These are phyloP conservation scores for Syngnathoides biaculeatus DNA, from an alignment of 2,113 vertebrate genomes.

Conservation along the genomic window DNA sequence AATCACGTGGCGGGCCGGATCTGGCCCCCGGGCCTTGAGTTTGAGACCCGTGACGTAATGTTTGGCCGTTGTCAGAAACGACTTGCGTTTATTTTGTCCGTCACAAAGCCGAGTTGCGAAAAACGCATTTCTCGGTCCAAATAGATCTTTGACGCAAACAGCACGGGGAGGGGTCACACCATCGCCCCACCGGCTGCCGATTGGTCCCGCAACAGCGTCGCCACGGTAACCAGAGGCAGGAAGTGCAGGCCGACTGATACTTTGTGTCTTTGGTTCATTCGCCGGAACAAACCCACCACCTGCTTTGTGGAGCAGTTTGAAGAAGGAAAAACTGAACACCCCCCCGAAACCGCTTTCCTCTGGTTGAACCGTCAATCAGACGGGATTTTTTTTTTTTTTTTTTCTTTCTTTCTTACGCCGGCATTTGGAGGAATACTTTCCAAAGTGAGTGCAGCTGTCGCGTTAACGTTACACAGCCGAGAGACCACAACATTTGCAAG, in stretches of 20 bases:
- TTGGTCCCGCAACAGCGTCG: constrained; percentile 48
- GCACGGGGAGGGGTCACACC: constrained; percentile 55
- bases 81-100: constrained; percentile 2
- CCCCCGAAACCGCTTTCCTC: background rate
- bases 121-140: no score
- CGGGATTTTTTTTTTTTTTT: background rate
- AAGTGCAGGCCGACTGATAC: background rate
- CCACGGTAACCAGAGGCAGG: constrained; percentile 22
- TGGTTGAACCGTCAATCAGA: no score
- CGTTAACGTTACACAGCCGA: no score
- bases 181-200: constrained; percentile 61
- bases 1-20: no score
- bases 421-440: constrained; percentile 6
- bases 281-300: background rate
- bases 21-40: no score
- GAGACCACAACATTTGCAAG: constrained; percentile 3
- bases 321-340: background rate
- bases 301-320: no score
- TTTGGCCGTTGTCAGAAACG: background rate
- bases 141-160: constrained; percentile 68
- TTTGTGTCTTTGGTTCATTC: background rate
- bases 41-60: no score
- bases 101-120: no score
- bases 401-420: no score
- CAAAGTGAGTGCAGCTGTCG: constrained; percentile 7